Conservation (phyloP, 92 coral and sea anemone species). For the Zoanthus gigantus region DNA sequence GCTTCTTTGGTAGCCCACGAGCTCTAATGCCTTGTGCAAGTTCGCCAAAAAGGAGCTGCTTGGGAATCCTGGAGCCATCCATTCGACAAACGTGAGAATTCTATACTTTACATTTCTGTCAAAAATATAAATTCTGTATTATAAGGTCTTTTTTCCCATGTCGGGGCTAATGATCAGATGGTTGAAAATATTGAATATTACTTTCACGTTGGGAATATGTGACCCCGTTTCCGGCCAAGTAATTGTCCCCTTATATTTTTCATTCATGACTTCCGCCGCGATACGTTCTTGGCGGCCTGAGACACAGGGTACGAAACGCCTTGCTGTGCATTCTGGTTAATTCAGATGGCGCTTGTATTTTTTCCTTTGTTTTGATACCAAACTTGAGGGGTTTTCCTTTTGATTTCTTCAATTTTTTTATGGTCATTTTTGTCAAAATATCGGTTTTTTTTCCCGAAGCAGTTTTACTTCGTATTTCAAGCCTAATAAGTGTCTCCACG, state of each 20-base stretch:
- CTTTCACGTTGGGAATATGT: not conserved
- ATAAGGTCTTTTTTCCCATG: no score
- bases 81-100: no score
- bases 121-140: no score
- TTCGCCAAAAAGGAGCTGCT: no score
- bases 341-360: not conserved
- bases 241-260: not conserved
- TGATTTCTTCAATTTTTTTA: not conserved
- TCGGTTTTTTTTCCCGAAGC: not conserved
- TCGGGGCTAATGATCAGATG: no score
- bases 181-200: no score
- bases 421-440: not conserved
- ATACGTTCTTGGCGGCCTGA: not conserved
- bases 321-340: slow-evolving; percentile 21
- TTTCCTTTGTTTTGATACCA: slow-evolving; percentile 2
- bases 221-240: slow-evolving; percentile 1
- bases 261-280: not conserved
- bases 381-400: not conserved
- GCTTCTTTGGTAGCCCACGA: no score
- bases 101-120: no score
- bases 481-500: not conserved
- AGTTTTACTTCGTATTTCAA: not conserved
- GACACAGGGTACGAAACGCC: not conserved
- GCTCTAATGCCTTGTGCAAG: no score
- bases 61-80: no score